phyloP scores from a whole-genome alignment of 2,888 invertebrate genomes.

The Leucophenga maculata region DNA sequence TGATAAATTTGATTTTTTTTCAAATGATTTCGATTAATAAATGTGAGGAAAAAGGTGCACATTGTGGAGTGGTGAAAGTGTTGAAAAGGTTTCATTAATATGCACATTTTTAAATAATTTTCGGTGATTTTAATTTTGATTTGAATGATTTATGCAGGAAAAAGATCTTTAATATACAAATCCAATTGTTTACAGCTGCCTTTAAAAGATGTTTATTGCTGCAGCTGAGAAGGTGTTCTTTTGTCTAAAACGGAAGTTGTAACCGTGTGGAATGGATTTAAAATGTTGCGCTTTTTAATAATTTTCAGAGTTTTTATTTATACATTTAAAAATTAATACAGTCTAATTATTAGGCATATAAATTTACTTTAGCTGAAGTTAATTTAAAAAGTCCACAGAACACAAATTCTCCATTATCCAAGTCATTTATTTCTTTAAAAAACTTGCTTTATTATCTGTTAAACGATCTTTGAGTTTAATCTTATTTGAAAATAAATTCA shows the following conservation, averaged over 20 bases:
- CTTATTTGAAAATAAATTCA: not conserved
- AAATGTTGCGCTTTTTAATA: not conserved
- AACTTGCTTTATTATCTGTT: constrained; percentile 21
- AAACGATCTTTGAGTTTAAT: not conserved
- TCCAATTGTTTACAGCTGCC: constrained; percentile 36
- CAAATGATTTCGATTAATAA: constrained; percentile 45
- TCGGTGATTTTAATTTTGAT: constrained; percentile 35
- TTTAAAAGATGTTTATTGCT: constrained; percentile 25
- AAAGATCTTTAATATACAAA: constrained; percentile 21
- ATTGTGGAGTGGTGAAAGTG: constrained; percentile 3
- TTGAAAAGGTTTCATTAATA: constrained; percentile 52
- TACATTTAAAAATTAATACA: too few species aligned
- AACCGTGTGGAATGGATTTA: not conserved
- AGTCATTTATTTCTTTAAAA: not conserved
- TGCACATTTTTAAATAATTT: not conserved
- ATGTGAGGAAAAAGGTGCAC: constrained; percentile 24
- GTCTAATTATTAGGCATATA: not conserved
- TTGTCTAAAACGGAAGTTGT: not conserved
- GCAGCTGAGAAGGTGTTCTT: not conserved
- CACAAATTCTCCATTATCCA: not conserved
- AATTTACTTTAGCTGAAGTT: constrained; percentile 16
- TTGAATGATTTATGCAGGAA: constrained; percentile 53
- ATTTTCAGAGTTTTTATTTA: too few species aligned
- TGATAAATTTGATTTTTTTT: constrained; percentile 53
- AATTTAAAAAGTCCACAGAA: not conserved